Evolutionary conservation across 2,113 vertebrate genomes (phyloP).

Genomic region (Vanacampus margaritifer): DNA sequence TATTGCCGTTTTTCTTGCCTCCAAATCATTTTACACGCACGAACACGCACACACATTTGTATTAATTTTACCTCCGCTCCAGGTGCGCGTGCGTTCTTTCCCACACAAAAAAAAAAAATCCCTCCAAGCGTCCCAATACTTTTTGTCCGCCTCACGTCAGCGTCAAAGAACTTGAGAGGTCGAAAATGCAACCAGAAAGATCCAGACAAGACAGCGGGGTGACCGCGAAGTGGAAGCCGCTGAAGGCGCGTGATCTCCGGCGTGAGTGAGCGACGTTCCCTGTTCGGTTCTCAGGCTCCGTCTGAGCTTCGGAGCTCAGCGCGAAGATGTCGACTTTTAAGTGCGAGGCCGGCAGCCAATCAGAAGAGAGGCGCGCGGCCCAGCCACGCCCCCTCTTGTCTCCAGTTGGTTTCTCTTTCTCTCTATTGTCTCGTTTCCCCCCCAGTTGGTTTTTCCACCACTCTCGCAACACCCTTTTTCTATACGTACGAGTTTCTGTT

Average conservation of each 20-base stretch:
- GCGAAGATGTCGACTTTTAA: background rate
- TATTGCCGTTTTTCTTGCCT: background rate
- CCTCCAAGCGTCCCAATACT: background rate
- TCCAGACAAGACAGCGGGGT: background rate
- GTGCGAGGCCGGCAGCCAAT: slow-evolving; percentile 49
- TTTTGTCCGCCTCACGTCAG: background rate
- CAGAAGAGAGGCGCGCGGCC: slow-evolving; percentile 24
- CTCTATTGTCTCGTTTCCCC: no score
- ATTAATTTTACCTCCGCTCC: background rate
- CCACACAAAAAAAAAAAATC: background rate
- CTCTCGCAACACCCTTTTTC: background rate
- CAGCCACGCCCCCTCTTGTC: rapidly evolving
- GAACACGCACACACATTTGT: background rate
- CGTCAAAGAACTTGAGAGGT: background rate
- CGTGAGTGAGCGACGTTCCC: background rate
- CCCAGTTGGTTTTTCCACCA: background rate
- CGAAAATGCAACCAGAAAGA: background rate
- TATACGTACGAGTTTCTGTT: background rate
- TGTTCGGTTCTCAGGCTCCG: background rate
- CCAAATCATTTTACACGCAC: no score
- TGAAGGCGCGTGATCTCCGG: slow-evolving; percentile 5
- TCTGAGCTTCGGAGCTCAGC: slow-evolving; percentile 7
- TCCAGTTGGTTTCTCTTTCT: rapidly evolving
- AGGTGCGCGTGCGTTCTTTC: background rate
- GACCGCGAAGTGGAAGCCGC: background rate